phyloP scores from a whole-genome alignment of 2,113 vertebrate species.

The Protobothrops mucrosquamatus region DNA sequence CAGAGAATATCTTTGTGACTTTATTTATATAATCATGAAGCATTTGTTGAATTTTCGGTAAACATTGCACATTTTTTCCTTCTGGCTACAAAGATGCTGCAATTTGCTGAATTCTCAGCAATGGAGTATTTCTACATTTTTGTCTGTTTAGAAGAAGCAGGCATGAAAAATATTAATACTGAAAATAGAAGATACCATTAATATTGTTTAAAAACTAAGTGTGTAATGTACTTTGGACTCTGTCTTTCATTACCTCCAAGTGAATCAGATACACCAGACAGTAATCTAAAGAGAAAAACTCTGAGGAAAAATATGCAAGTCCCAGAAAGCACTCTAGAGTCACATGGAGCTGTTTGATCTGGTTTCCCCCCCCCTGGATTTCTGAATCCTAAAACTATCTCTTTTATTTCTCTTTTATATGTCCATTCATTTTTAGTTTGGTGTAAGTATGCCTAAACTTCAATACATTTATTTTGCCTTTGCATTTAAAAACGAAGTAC shows the following conservation, averaged over 20 bases:
- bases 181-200: not conserved
- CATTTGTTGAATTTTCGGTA: not conserved
- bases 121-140: not conserved
- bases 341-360: not conserved
- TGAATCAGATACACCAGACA: not conserved
- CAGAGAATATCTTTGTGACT: not conserved
- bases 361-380: not conserved
- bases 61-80: not conserved
- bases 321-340: not conserved
- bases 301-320: not conserved
- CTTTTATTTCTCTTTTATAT: not conserved
- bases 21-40: not conserved
- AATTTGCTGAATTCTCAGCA: not conserved
- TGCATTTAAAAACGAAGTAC: not conserved
- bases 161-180: not conserved
- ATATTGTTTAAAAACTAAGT: not conserved
- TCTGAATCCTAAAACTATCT: not conserved
- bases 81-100: not conserved
- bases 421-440: not conserved
- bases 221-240: not conserved
- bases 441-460: not conserved
- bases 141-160: not conserved
- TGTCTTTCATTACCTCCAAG: not conserved
- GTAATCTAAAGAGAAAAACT: not conserved
- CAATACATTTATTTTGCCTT: not conserved